Percentiles rank a stretch among this genome's conserved stretches.
Evolutionary conservation across 2,888 invertebrate species (phyloP).

Genomic region (Plagodis dolabraria): DNA sequence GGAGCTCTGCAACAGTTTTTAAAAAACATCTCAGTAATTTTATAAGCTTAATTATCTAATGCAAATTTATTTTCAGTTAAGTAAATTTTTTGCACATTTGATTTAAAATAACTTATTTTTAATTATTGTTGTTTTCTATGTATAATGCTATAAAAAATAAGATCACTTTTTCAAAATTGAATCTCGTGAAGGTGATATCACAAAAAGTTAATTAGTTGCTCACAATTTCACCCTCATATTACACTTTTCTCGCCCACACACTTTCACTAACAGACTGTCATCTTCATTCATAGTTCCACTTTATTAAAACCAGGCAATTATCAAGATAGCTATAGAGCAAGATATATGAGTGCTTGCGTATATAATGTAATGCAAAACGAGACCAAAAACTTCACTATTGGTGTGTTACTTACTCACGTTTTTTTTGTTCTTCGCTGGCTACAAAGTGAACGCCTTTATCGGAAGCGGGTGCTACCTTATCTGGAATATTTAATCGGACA

Average conservation of each 20-base stretch:
- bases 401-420: slow-evolving; percentile 67
- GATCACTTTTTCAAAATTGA: too few species aligned
- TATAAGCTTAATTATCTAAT: neutral
- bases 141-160: too few species aligned
- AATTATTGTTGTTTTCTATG: too few species aligned
- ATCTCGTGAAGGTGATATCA: neutral
- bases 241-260: slow-evolving; percentile 44
- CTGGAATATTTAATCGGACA: slow-evolving; percentile 51
- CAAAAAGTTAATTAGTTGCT: slow-evolving; percentile 29
- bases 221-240: slow-evolving; percentile 51
- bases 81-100: too few species aligned
- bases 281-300: slow-evolving; percentile 63
- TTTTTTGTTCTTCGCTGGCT: slow-evolving; percentile 58
- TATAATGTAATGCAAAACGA: slow-evolving; percentile 29
- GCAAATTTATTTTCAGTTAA: too few species aligned
- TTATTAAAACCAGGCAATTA: slow-evolving; percentile 38
- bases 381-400: slow-evolving; percentile 10
- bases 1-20: slow-evolving; percentile 9
- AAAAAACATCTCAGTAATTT: neutral
- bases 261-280: slow-evolving; percentile 57
- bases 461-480: slow-evolving; percentile 57
- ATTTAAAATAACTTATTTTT: too few species aligned
- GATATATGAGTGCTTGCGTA: slow-evolving; percentile 18
- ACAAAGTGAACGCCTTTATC: slow-evolving; percentile 61
- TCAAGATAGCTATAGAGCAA: slow-evolving; percentile 32